A percentile compares a stretch with the other conserved stretches of the same genome.
phyloP scores from a whole-genome alignment of 2,113 vertebrate genomes.

The Cygnus atratus region DNA sequence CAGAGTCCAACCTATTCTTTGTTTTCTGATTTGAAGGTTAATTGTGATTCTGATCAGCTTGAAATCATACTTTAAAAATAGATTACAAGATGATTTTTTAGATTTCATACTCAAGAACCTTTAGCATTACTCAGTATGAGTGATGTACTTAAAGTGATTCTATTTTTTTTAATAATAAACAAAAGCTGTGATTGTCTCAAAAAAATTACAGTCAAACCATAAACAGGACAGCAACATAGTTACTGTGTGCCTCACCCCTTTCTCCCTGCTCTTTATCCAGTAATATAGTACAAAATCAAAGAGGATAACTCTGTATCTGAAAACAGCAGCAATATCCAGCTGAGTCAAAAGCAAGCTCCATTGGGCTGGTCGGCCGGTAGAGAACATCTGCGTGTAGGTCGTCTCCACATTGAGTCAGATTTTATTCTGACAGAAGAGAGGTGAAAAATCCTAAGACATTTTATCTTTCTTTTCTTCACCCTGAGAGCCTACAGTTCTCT shows the following conservation, averaged over 20 bases:
- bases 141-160: neutral
- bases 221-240: neutral
- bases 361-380: neutral
- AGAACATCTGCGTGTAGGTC: constrained; percentile 7
- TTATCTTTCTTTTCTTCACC: constrained; percentile 48
- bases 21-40: neutral
- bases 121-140: neutral
- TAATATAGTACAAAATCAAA: constrained; percentile 37
- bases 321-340: constrained; percentile 52
- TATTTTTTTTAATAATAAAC: neutral
- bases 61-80: neutral
- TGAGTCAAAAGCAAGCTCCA: constrained; percentile 51
- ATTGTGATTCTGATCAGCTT: neutral
- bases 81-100: neutral
- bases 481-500: constrained; percentile 22
- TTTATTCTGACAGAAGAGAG: constrained; percentile 40
- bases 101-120: neutral
- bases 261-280: neutral
- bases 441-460: constrained; percentile 36
- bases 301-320: constrained; percentile 33
- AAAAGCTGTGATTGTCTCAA: neutral
- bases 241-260: neutral
- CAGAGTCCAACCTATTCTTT: neutral
- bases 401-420: constrained; percentile 29
- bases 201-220: neutral